Base-by-base conservation (phyloP, 2,797 vertebrate species). In the Ctenopoma kingsleyae region DNA sequence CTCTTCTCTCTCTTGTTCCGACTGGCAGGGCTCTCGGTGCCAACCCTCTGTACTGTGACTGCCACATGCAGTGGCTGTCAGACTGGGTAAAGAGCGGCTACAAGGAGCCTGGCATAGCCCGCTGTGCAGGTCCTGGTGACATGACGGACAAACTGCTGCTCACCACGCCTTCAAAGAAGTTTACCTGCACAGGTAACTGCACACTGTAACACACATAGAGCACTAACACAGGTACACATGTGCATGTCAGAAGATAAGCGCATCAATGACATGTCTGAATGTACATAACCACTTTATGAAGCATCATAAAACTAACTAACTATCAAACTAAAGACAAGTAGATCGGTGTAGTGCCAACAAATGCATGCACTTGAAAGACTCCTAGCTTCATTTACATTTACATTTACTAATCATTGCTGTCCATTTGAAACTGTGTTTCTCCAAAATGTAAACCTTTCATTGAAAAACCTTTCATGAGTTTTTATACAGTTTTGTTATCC, bases 21-120 rank as follows among this genome's bases (percentile, higher is more conserved):
- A 13, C 22, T 67, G 53, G 12, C 89, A 99, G 98, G 55, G 98
- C 98, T 63, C 96, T 99, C 72, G 98, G 98, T 36, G 97, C 98
- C 77, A 99, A 99, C 88, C 98, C 98, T 60, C 94, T 99, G 76
- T 93, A 99, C 86, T 99, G 98, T 82, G 97, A 99, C 87, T 99
- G 98, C 87, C 95, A 98, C 89, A 96, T 99, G 97, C 97, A 98
- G 90, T 99, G 98, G 98, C 87, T 99, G 2, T 99, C 98, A 5
- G 98, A 99, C 76, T 99, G 98, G 98, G 98, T 99, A 38, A 99
- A 99, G 89, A 98, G 97, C 0, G 97, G 98, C 58, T 99, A 99
- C 87, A 99, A 98, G 84, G 98, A 99, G 71, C 98, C 98, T 0
- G 98, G 98, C 62, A 99, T 99, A 22, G 98, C 98, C 43, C 96